Percentiles rank a stretch among this genome's conserved stretches.
These are phyloP conservation scores for Halictus rubicundus DNA, from an alignment of 1,140 invertebrate genomes.

Conservation along the genomic window DNA sequence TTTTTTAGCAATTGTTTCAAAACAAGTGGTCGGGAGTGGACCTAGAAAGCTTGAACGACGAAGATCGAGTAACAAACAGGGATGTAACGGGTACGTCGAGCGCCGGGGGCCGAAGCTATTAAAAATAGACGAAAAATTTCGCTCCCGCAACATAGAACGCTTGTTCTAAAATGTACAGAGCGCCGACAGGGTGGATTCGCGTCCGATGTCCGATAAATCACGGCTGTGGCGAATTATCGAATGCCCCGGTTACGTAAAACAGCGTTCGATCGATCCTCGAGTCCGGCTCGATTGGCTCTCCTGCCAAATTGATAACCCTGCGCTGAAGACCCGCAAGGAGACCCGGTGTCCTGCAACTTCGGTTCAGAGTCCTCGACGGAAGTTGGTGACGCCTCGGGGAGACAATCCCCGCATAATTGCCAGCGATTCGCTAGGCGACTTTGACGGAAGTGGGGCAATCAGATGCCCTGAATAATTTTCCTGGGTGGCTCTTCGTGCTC, in stretches of 20 bases:
- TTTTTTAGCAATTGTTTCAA: no score
- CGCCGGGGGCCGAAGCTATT: no score
- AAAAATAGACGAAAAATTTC: no score
- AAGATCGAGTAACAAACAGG: no score
- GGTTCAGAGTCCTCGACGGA: neutral
- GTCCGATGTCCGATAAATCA: neutral
- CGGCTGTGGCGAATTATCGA: slow-evolving; percentile 1
- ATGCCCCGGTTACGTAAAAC: slow-evolving; percentile 30
- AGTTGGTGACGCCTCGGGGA: neutral
- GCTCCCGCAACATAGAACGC: no score
- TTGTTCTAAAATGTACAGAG: no score
- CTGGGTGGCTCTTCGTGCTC: neutral
- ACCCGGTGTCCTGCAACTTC: neutral
- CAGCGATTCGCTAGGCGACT: slow-evolving; percentile 14
- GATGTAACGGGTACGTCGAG: no score
- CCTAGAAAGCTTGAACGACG: no score
- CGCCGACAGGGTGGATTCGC: no score
- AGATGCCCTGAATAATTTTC: slow-evolving; percentile 46
- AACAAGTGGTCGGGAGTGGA: no score
- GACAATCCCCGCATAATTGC: slow-evolving; percentile 35
- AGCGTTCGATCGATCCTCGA: neutral
- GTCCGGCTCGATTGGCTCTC: neutral
- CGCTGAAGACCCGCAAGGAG: no score
- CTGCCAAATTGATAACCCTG: neutral
- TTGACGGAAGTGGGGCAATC: slow-evolving; percentile 45